Conservation (phyloP, 2,797 vertebrate genomes). For the Pteropus rufus region DNA sequence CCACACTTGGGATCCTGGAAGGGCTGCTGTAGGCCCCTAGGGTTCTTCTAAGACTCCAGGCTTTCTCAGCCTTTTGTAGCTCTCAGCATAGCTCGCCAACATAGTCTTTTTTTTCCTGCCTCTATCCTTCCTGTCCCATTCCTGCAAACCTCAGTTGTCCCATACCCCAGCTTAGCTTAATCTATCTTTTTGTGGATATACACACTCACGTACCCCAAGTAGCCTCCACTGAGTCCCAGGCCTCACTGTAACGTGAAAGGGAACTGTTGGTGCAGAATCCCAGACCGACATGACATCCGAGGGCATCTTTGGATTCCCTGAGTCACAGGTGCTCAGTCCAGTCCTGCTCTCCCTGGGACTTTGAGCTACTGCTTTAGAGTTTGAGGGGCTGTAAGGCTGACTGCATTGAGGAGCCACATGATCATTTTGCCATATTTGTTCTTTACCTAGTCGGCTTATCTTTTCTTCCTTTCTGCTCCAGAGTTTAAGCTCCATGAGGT, state of each 20-base stretch:
- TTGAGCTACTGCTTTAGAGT: not conserved
- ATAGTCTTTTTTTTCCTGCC: not conserved
- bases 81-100: not conserved
- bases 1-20: not conserved
- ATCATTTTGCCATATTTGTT: not conserved
- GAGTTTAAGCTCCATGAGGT: not conserved
- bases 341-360: not conserved
- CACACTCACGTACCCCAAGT: accelerated
- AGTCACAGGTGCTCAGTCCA: not conserved
- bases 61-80: not conserved
- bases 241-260: not conserved
- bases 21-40: not conserved
- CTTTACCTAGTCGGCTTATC: not conserved
- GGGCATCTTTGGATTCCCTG: not conserved
- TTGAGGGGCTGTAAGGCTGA: not conserved
- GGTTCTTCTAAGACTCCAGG: not conserved
- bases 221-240: not conserved
- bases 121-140: not conserved
- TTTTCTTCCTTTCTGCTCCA: not conserved
- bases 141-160: not conserved
- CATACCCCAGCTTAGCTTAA: not conserved
- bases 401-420: not conserved
- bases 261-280: not conserved
- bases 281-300: not conserved
- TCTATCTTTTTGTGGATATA: not conserved